phyloP scores from a whole-genome alignment of 2,797 vertebrate species.

The Linurgus olivaceus region DNA sequence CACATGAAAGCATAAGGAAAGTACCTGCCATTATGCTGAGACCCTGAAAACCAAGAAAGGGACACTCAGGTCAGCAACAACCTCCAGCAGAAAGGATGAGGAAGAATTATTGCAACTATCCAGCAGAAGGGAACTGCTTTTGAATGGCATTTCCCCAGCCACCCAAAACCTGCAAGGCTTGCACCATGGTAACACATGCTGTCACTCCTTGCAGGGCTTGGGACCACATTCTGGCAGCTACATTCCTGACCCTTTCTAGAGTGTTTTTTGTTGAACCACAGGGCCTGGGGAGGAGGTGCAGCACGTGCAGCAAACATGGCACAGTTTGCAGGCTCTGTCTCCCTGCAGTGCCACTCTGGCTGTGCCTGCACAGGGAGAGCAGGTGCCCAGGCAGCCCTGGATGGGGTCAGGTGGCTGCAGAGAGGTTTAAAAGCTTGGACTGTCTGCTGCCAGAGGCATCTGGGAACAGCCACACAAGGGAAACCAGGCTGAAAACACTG shows the following conservation, averaged over 20 bases:
- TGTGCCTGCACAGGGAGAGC: neutral
- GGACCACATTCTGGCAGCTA: neutral
- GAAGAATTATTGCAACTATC: neutral
- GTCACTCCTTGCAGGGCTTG: neutral
- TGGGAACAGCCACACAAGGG: neutral
- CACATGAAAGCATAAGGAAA: neutral
- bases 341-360: neutral
- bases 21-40: fast-evolving
- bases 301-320: fast-evolving
- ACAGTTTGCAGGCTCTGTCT: neutral
- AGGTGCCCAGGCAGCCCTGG: neutral
- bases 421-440: neutral
- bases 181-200: neutral
- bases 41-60: neutral
- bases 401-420: neutral
- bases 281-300: neutral
- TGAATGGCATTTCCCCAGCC: neutral
- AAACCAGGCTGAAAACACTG: neutral
- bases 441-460: neutral
- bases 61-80: neutral
- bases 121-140: neutral
- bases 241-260: neutral
- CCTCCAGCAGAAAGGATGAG: neutral
- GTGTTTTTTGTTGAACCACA: neutral
- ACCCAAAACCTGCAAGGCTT: neutral